A percentile compares a stretch with the other conserved stretches of the same genome.
Evolutionary conservation across 1,140 invertebrate genomes (phyloP).

Genomic region (Acromyrmex heyeri): DNA sequence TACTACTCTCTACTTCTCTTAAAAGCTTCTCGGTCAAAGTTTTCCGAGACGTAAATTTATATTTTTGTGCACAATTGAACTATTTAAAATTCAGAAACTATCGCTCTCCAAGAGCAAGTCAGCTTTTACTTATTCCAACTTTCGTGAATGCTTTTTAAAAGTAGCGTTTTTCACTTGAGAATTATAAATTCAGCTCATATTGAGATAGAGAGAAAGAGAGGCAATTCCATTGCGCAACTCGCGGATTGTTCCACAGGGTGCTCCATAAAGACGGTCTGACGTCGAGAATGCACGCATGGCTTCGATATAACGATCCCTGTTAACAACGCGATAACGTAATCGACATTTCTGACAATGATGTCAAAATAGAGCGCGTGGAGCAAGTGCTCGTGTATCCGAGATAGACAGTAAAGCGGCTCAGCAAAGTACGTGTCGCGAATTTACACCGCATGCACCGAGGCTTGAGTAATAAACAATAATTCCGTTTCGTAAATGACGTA

Average conservation of each 20-base stretch:
- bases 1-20: background rate
- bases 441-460: conserved; percentile 2
- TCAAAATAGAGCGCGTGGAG: conserved; percentile 32
- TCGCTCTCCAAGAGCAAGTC: background rate
- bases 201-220: background rate
- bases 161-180: background rate
- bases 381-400: conserved; percentile 40
- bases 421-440: conserved; percentile 35
- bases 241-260: background rate
- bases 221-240: background rate
- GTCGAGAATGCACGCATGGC: background rate
- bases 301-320: conserved; percentile 30
- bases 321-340: conserved; percentile 51
- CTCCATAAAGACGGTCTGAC: conserved; percentile 8
- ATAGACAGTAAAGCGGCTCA: conserved; percentile 22
- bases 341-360: conserved; percentile 59
- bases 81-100: conserved; percentile 41
- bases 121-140: conserved; percentile 5
- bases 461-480: conserved; percentile 58
- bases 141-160: background rate
- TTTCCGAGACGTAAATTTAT: conserved; percentile 6
- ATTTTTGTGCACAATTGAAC: conserved; percentile 11
- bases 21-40: conserved; percentile 36
- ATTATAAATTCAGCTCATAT: conserved; percentile 9
- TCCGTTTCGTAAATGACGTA: conserved; percentile 54